A percentile compares a stretch with the other conserved stretches of the same genome.
Evolutionary conservation across 2,888 invertebrate genomes (phyloP).

Genomic region (Drosophila siamana): DNA sequence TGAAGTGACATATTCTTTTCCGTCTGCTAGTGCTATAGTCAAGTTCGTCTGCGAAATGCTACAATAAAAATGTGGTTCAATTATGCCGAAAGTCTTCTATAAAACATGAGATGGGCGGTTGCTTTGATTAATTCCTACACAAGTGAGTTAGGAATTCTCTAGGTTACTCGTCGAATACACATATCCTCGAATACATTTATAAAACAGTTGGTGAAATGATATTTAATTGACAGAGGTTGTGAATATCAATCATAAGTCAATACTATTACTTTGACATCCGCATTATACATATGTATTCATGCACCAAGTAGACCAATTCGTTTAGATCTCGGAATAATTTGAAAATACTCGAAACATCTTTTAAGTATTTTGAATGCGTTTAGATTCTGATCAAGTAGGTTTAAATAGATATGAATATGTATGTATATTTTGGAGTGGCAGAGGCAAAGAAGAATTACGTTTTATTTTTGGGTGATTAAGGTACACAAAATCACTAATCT

Average conservation of each 20-base stretch:
- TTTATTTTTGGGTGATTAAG: neutral
- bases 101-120: no score
- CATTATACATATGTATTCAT: neutral
- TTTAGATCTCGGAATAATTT: neutral
- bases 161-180: no score
- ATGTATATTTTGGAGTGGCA: neutral
- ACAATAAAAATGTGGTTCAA: no score
- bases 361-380: neutral
- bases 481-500: no score
- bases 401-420: neutral
- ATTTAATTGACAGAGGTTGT: neutral
- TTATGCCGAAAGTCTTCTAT: no score
- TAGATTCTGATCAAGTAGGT: neutral
- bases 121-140: no score
- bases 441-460: neutral
- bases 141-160: no score
- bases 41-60: neutral
- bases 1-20: neutral
- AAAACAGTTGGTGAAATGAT: no score
- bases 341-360: neutral
- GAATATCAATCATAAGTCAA: neutral
- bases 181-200: no score
- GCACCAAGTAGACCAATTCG: neutral
- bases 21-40: neutral
- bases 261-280: neutral